These are phyloP conservation scores for Apostichopus parvimensis DNA, from an alignment of 35 echinoderm and acorn worm species.

Conservation along the genomic window DNA sequence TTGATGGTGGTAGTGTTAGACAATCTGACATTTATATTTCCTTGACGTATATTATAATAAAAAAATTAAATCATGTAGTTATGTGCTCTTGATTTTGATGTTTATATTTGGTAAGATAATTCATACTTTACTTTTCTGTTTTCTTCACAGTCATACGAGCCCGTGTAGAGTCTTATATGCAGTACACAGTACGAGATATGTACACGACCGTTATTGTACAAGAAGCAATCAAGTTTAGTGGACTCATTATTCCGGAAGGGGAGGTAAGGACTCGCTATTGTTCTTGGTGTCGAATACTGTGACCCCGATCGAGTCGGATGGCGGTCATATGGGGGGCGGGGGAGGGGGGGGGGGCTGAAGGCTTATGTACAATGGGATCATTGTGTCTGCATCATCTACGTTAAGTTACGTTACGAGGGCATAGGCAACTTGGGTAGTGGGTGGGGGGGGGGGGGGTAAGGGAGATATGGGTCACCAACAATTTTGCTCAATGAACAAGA, in stretches of 20 bases:
- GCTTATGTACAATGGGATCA: neutral
- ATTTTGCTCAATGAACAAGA: too few species aligned
- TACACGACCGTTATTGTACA: constrained; percentile 68
- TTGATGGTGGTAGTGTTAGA: too few species aligned
- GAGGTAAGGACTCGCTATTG: constrained; percentile 55
- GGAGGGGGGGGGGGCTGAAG: neutral
- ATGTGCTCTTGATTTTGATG: neutral
- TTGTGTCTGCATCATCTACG: neutral
- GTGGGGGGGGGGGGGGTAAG: too few species aligned
- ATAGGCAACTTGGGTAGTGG: too few species aligned
- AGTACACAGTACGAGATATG: constrained; percentile 59
- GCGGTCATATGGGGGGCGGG: too few species aligned
- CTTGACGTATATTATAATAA: too few species aligned
- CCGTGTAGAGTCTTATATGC: constrained; percentile 65
- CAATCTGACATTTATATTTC: too few species aligned
- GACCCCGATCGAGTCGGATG: too few species aligned
- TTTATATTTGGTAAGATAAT: neutral
- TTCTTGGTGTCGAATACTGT: too few species aligned
- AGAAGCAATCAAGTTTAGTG: constrained; percentile 71
- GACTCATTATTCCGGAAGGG: constrained; percentile 76
- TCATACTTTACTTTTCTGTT: neutral
- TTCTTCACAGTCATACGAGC: constrained; percentile 70
- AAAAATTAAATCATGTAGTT: too few species aligned
- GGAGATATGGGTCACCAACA: too few species aligned
- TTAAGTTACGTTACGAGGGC: neutral